Percentiles rank a stretch among this genome's conserved stretches.
Evolutionary conservation across 2,113 vertebrate species (phyloP).

Genomic region (Lanius collurio): DNA sequence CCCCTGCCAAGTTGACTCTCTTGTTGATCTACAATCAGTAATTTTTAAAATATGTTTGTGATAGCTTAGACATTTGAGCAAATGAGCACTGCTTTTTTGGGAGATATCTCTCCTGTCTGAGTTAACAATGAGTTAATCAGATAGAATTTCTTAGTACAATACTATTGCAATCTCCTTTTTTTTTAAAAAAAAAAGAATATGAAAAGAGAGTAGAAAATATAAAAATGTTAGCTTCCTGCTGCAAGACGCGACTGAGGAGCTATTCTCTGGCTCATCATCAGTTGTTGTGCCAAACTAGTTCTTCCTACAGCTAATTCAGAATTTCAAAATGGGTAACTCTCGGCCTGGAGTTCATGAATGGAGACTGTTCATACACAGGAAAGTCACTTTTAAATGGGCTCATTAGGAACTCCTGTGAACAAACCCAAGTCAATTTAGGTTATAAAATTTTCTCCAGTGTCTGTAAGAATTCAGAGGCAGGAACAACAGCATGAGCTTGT

Average conservation of each 20-base stretch:
- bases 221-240: accelerated
- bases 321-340: not conserved
- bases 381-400: not conserved
- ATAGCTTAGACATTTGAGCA: not conserved
- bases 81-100: not conserved
- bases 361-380: not conserved
- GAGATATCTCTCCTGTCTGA: not conserved
- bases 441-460: not conserved
- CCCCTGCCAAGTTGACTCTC: not conserved
- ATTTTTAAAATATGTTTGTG: not conserved
- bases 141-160: not conserved
- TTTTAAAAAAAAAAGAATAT: not conserved
- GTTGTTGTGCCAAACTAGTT: not conserved
- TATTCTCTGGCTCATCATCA: not conserved
- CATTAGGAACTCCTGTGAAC: not conserved
- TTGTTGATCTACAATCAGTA: not conserved
- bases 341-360: not conserved
- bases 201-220: not conserved
- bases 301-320: not conserved
- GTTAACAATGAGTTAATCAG: not conserved
- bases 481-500: not conserved
- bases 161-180: not conserved
- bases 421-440: not conserved
- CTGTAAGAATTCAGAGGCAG: not conserved
- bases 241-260: not conserved